Evolutionary conservation across 2,888 invertebrate genomes (phyloP).

Genomic region (Phania funesta): DNA sequence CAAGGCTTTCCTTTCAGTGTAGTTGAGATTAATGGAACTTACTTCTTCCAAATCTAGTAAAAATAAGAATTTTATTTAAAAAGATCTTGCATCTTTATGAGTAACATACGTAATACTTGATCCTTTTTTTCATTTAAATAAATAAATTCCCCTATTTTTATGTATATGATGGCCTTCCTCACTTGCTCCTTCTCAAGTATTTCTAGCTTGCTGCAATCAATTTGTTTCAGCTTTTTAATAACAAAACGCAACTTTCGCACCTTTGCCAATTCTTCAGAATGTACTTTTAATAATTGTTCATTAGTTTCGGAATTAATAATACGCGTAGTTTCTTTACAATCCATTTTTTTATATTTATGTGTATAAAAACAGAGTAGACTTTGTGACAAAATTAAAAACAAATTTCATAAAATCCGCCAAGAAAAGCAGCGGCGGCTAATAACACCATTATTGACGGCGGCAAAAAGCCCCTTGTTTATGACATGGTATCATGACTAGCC

Average conservation of each 20-base stretch:
- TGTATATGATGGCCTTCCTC: constrained; percentile 57
- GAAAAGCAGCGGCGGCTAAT: too few species aligned
- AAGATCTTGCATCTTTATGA: not conserved
- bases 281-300: constrained; percentile 71
- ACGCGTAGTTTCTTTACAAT: constrained; percentile 69
- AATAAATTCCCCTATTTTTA: constrained; percentile 65
- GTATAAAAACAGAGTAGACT: too few species aligned
- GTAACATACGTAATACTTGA: constrained; percentile 60
- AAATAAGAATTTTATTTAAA: not conserved
- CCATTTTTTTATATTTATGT: constrained; percentile 48
- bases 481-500: too few species aligned
- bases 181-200: constrained; percentile 66
- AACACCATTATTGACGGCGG: too few species aligned
- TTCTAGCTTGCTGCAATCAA: constrained; percentile 56
- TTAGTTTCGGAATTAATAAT: constrained; percentile 72
- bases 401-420: constrained; percentile 17
- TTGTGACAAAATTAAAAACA: not conserved
- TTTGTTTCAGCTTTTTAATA: constrained; percentile 70
- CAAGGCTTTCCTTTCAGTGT: constrained; percentile 76
- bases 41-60: constrained; percentile 48
- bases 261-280: constrained; percentile 71
- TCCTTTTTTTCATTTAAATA: constrained; percentile 59
- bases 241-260: constrained; percentile 74
- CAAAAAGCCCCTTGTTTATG: too few species aligned
- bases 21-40: constrained; percentile 65